phyloP scores from a whole-genome alignment of 2,888 invertebrate species.

The Nemoura dubitans region DNA sequence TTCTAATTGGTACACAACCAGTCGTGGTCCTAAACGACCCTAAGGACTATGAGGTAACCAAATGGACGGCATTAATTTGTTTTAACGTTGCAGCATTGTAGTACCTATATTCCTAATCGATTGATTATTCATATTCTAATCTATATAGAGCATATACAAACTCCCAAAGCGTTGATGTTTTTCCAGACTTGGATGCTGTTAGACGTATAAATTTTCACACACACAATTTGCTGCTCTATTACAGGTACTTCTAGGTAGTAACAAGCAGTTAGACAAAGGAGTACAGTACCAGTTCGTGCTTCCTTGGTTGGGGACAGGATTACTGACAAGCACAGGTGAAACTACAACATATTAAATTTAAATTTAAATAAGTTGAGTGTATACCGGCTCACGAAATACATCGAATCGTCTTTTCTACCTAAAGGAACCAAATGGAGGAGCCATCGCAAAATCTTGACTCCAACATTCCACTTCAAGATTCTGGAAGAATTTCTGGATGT shows the following conservation, averaged over 20 bases:
- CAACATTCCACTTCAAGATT: conserved; percentile 82
- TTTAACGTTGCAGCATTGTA: no score
- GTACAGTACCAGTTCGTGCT: background rate
- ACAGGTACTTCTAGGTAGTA: background rate
- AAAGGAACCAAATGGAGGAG: background rate
- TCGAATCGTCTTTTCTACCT: background rate
- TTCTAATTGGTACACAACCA: background rate
- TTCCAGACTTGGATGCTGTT: no score
- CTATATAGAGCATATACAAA: no score
- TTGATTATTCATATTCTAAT: no score
- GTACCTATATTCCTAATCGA: background rate
- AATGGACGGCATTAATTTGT: background rate
- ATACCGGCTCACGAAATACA: no score
- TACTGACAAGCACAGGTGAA: background rate
- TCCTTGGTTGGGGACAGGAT: background rate
- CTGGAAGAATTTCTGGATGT: conserved; percentile 75
- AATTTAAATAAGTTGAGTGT: background rate
- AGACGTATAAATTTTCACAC: no score
- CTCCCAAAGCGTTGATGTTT: no score
- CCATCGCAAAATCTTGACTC: conserved; percentile 66
- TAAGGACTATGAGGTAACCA: background rate
- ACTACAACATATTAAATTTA: background rate
- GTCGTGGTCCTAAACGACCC: background rate
- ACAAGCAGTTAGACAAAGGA: background rate
- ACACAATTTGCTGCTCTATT: background rate